A percentile compares a stretch with the other conserved stretches of the same genome.
Evolutionary conservation across 53 echinoderm and acorn worm genomes (phyloP).

Genomic region (Paracentrotus lividus): DNA sequence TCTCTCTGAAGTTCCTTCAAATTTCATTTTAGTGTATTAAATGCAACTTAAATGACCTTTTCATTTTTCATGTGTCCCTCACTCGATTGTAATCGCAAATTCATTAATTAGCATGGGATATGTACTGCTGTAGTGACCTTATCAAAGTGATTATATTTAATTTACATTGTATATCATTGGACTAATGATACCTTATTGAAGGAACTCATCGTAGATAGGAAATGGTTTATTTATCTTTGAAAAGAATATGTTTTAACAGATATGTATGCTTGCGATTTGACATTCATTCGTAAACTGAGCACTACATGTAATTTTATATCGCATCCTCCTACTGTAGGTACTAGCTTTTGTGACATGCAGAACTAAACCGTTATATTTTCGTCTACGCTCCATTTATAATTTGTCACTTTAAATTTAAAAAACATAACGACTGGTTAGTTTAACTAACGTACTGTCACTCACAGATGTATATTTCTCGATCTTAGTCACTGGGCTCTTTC

Average conservation of each 20-base stretch:
- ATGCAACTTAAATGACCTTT: neutral
- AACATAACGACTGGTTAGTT: neutral
- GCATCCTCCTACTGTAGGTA: no score
- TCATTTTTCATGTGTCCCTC: neutral
- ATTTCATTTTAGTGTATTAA: neutral
- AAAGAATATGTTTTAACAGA: no score
- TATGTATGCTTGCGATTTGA: no score
- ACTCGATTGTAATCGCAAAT: neutral
- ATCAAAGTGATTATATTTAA: neutral
- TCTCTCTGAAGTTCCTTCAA: no score
- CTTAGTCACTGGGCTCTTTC: no score
- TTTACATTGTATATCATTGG: neutral
- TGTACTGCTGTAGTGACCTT: neutral
- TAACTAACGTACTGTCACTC: no score
- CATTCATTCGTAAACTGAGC: no score
- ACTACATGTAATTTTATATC: no score
- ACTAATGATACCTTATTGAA: neutral
- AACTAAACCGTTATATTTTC: neutral
- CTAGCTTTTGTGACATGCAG: neutral
- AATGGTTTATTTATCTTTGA: no score
- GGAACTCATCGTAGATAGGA: neutral
- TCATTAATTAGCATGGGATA: neutral
- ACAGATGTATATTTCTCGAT: no score
- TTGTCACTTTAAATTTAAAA: neutral
- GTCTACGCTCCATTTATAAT: neutral